phyloP scores from a whole-genome alignment of 2,113 vertebrate genomes.

The Rhea americana region DNA sequence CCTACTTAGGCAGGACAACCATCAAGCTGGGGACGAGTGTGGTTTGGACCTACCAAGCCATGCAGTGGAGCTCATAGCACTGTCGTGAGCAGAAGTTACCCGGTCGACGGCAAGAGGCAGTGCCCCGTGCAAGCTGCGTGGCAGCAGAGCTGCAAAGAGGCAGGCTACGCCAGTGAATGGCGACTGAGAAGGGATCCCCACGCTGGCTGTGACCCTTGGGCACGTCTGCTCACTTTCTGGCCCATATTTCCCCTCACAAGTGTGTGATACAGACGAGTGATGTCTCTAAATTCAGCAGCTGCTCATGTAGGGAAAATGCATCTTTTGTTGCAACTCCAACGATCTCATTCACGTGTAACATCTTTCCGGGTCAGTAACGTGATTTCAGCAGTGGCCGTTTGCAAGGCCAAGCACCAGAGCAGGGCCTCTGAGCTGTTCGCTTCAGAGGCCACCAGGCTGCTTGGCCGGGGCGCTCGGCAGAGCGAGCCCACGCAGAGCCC shows the following conservation, averaged over 20 bases:
- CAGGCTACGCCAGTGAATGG: neutral
- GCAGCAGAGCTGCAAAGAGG: neutral
- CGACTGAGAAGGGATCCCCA: neutral
- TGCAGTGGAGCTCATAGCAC: neutral
- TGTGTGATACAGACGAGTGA: neutral
- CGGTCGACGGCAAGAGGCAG: neutral
- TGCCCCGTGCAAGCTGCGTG: neutral
- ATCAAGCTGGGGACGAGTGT: neutral
- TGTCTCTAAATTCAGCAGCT: neutral
- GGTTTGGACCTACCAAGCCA: neutral
- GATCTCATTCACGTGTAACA: fast-evolving
- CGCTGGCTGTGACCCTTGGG: neutral
- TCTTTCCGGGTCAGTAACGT: neutral
- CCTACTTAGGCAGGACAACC: neutral
- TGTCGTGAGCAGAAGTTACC: neutral
- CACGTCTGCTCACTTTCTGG: neutral
- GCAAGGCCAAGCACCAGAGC: neutral
- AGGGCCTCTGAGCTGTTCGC: neutral
- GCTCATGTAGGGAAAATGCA: neutral
- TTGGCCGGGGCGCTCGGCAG: neutral
- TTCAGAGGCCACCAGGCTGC: neutral
- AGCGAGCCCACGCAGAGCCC: neutral
- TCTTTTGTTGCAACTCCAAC: neutral
- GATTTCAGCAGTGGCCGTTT: neutral
- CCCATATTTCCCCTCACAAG: neutral